Base-by-base conservation (phyloP, 2,113 vertebrate species). In the Struthidea cinerea region DNA sequence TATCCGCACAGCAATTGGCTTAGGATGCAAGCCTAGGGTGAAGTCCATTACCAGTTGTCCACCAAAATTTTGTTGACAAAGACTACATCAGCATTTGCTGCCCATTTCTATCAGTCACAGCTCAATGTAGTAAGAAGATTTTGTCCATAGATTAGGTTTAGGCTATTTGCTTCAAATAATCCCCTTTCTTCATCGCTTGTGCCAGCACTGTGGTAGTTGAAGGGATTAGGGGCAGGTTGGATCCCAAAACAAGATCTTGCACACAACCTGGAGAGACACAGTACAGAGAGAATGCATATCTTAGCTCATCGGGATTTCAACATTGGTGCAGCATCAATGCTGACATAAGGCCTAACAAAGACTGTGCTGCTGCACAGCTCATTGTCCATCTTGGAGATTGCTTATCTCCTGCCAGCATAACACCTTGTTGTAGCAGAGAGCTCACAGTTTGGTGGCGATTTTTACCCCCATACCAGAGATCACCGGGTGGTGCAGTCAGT, bases 401-500 rank as follows among this genome's bases (percentile, higher is more conserved):
- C 26, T 57, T n/a, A 42, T 35, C 26, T 84, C 39, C 81, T 78
- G 42, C 32, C 33, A 81, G 24, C 11, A 5, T 19, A 24, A 55
- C 12, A 67, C 28, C n/a, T n/a, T 19, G 46, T 13, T 69, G n/a
- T 11, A 64, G 64, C 1, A 69, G 20, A 37, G 32, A 77, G 17
- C 2, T 3, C 49, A 24, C 3, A 2, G n/a, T 44, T 39, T 18
- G 39, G 50, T 49, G 50, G 41, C 0, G 0, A 63, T 71, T 87
- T 84, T 52, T 75, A 47, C 13, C n/a, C 39, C 47, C 1, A 2
- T 28, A 37, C 49, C 47, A 22, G 39, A 49, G 16, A 50, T 26
- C 1, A 0, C 42, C 35, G 49, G n/a, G 17, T 26, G 37, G 6
- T 7, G 2, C 11, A 18, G n/a, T 7, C 0, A 1, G 37, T 69